These are phyloP conservation scores for Tonatia bakeri DNA, from an alignment of 2,113 vertebrate species.

Conservation along the genomic window DNA sequence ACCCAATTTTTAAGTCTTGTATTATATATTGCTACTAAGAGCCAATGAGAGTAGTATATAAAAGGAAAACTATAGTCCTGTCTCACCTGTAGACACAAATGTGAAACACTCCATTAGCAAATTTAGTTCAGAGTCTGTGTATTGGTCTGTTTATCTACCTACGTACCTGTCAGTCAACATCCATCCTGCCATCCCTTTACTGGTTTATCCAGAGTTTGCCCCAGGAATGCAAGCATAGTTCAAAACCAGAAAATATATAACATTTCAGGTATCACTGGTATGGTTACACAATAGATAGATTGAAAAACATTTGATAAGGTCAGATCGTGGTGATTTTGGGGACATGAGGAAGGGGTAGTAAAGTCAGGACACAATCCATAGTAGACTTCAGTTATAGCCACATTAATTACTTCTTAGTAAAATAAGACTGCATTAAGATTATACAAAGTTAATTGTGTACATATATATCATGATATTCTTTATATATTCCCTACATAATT, in stretches of 20 bases:
- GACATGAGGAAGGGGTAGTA: not conserved
- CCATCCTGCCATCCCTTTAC: not conserved
- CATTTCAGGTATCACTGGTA: not conserved
- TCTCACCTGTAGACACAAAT: not conserved
- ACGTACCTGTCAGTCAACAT: not conserved
- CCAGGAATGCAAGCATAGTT: not conserved
- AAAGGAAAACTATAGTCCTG: not conserved
- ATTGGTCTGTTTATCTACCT: not conserved
- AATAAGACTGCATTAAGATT: not conserved
- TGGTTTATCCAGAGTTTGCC: not conserved
- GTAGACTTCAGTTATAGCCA: not conserved
- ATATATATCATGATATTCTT: not conserved
- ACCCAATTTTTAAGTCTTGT: not conserved
- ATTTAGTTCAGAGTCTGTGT: not conserved
- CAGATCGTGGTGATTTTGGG: not conserved
- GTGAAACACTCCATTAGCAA: not conserved
- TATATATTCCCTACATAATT: not conserved
- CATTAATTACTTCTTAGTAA: not conserved
- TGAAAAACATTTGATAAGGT: not conserved
- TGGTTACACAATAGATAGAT: not conserved
- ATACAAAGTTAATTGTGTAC: not conserved
- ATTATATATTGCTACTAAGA: not conserved
- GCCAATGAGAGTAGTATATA: not conserved
- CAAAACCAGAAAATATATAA: not conserved
- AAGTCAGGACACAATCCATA: not conserved